phyloP scores from a whole-genome alignment of 2,888 invertebrate species.

The Cephonodes hylas region DNA sequence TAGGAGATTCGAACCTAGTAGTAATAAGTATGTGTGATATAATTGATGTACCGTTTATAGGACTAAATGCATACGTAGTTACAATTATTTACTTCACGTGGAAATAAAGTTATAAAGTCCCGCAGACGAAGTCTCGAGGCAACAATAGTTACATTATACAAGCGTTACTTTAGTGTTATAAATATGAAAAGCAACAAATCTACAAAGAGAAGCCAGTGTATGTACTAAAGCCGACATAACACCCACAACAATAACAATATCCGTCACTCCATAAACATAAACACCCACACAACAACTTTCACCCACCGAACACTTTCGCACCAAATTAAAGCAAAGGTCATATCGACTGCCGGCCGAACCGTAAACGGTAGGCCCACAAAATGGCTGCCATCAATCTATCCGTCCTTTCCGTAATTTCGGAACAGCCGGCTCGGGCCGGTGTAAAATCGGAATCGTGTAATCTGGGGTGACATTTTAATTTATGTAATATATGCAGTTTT shows the following conservation, averaged over 20 bases:
- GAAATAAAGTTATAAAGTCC: no score
- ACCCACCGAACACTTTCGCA: not conserved
- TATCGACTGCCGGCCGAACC: not conserved
- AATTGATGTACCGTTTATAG: no score
- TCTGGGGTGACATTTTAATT: not conserved
- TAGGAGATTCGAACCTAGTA: no score
- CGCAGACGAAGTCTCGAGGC: no score
- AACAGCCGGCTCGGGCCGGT: not conserved
- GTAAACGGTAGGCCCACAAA: constrained; percentile 1
- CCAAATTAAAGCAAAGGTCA: not conserved
- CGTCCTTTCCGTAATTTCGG: constrained; percentile 1
- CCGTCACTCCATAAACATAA: not conserved
- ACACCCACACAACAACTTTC: not conserved
- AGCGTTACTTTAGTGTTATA: no score
- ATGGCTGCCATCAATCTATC: constrained; percentile 3
- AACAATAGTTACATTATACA: no score
- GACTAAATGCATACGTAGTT: no score
- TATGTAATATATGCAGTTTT: not conserved
- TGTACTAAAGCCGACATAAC: no score
- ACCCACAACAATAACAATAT: not conserved
- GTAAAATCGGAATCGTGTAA: not conserved
- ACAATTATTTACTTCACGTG: no score
- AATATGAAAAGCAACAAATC: no score
- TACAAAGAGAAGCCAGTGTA: no score
- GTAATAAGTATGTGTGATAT: no score